Evolutionary conservation across 2,888 invertebrate species (phyloP).

Genomic region (Drosophila mettleri): DNA sequence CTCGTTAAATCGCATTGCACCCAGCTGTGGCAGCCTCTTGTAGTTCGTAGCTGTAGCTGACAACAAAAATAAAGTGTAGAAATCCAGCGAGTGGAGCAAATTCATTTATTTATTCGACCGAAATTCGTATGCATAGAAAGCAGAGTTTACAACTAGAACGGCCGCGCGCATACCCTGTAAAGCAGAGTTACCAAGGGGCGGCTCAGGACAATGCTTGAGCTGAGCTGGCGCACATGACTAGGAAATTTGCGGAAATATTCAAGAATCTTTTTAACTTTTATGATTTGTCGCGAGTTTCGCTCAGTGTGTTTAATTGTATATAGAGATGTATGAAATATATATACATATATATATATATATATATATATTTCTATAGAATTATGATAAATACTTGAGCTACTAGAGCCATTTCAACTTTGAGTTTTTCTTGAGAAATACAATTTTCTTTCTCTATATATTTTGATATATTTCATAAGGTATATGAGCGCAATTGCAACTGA

Average conservation of each 20-base stretch:
- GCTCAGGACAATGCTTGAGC: neutral
- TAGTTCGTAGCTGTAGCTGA: conserved; percentile 29
- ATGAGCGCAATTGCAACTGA: too few relatives aligned
- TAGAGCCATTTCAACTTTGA: too few relatives aligned
- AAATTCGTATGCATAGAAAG: conserved; percentile 29
- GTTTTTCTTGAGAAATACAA: too few relatives aligned
- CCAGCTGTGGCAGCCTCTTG: conserved; percentile 50
- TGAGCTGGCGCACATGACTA: neutral
- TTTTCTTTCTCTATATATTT: too few relatives aligned
- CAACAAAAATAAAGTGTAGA: conserved; percentile 63
- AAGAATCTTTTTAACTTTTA: neutral
- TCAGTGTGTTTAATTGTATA: too few relatives aligned
- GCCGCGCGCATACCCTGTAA: neutral
- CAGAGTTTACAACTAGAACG: conserved; percentile 5
- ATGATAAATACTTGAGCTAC: too few relatives aligned
- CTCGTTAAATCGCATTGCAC: conserved; percentile 63
- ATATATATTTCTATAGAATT: too few relatives aligned
- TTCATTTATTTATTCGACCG: conserved; percentile 35
- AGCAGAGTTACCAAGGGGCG: neutral
- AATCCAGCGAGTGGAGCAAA: conserved; percentile 7
- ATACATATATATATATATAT: too few relatives aligned
- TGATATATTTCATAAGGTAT: too few relatives aligned
- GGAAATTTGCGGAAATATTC: neutral
- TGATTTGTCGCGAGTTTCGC: too few relatives aligned
- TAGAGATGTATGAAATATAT: too few relatives aligned